Evolutionary conservation across 2,797 vertebrate species (phyloP).

Genomic region (Silurus aristotelis): DNA sequence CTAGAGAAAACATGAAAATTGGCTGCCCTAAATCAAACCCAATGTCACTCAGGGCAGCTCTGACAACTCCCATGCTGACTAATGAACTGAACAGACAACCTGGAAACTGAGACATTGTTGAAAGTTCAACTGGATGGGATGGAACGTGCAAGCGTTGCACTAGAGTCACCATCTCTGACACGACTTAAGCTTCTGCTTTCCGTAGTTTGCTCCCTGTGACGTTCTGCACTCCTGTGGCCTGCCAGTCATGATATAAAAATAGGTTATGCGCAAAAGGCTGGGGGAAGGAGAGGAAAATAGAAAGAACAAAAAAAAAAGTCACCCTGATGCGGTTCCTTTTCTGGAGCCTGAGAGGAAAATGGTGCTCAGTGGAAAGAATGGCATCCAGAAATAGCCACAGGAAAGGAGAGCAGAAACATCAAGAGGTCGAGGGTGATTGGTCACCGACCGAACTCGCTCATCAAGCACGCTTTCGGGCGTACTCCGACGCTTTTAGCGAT

Average conservation of each 20-base stretch:
- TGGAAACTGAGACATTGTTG: not conserved
- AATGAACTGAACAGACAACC: conserved; percentile 27
- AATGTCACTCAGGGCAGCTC: conserved; percentile 7
- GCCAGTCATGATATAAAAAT: conserved; percentile 29
- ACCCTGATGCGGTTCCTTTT: conserved; percentile 33
- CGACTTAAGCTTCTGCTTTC: conserved; percentile 5
- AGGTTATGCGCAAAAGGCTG: conserved; percentile 12
- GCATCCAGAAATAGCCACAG: conserved; percentile 48
- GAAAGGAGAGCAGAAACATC: conserved; percentile 40
- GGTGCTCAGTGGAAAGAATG: conserved; percentile 50
- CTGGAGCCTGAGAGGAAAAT: conserved; percentile 44
- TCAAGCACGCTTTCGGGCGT: not conserved
- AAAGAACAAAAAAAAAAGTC: not conserved
- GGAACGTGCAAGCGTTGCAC: not conserved
- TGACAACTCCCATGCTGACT: conserved; percentile 8
- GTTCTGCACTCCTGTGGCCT: not conserved
- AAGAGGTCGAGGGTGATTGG: conserved; percentile 28
- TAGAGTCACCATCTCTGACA: not conserved
- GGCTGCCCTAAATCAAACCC: conserved; percentile 27
- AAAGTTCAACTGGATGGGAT: not conserved
- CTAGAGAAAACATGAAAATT: not conserved
- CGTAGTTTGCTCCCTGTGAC: not conserved
- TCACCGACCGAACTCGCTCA: conserved; percentile 17
- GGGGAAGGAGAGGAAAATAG: no score
- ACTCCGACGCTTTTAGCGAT: conserved; percentile 10